Evolutionary conservation across 2,113 vertebrate species (phyloP).

Genomic region (Microtus pennsylvanicus): DNA sequence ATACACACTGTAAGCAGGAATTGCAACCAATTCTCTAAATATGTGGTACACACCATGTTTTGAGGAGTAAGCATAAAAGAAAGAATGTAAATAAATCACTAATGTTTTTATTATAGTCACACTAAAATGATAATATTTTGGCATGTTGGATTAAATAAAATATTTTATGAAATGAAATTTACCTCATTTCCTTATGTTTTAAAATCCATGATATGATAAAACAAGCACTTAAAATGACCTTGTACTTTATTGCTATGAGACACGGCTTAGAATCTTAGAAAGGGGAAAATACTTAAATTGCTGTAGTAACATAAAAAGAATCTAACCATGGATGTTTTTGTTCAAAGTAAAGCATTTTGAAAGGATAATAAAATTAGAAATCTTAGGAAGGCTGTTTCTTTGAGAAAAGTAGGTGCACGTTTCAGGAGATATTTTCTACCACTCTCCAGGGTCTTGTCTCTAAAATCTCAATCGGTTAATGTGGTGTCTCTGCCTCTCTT

Average conservation of each 20-base stretch:
- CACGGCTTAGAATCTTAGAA: neutral
- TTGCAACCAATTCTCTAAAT: neutral
- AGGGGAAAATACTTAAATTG: conserved; percentile 29
- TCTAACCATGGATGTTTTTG: conserved; percentile 26
- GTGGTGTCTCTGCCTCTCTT: neutral
- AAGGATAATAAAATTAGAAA: conserved; percentile 38
- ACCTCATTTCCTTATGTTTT: neutral
- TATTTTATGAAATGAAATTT: conserved; percentile 29
- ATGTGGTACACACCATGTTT: neutral
- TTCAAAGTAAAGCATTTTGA: conserved; percentile 52
- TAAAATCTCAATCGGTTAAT: too few relatives aligned
- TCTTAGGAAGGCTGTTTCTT: neutral
- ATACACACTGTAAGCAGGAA: neutral
- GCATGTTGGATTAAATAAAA: conserved; percentile 11
- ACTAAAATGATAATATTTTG: conserved; percentile 39
- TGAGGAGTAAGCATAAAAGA: neutral
- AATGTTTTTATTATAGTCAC: conserved; percentile 35
- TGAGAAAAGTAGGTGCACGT: neutral
- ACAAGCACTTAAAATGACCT: neutral
- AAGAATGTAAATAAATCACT: neutral
- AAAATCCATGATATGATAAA: neutral
- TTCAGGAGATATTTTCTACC: conserved; percentile 2
- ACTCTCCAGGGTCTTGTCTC: conserved; percentile 16
- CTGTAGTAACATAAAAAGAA: neutral
- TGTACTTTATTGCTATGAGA: neutral